Evolutionary conservation across 2,797 vertebrate species (phyloP).

Genomic region (Cyprinodon diabolis): DNA sequence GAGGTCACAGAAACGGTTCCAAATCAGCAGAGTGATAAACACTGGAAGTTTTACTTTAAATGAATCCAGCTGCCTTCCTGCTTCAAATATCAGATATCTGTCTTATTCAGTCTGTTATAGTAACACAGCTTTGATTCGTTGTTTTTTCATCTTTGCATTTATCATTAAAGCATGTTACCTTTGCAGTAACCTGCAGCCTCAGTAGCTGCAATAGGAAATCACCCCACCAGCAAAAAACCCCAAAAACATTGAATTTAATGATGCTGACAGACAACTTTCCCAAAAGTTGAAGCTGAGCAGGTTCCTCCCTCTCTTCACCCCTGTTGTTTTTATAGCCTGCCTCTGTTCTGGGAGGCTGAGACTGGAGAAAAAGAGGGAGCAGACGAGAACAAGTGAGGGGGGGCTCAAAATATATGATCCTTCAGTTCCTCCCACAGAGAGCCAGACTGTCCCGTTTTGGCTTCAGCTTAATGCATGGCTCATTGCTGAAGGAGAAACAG

Average conservation of each 20-base stretch:
- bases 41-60: background rate
- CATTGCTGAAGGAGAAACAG: slow-evolving; percentile 30
- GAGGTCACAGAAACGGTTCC: no score
- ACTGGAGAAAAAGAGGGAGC: slow-evolving; percentile 9
- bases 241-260: slow-evolving; percentile 31
- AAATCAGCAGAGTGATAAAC: background rate
- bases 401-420: slow-evolving; percentile 40
- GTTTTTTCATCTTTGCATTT: background rate
- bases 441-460: slow-evolving; percentile 27
- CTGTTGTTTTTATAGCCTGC: slow-evolving; percentile 63
- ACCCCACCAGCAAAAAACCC: no score
- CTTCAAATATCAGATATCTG: background rate
- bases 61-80: background rate
- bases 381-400: background rate
- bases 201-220: slow-evolving; percentile 28
- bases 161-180: background rate
- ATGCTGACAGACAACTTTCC: slow-evolving; percentile 57
- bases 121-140: background rate
- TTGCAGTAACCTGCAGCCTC: background rate
- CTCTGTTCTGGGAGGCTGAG: slow-evolving; percentile 53
- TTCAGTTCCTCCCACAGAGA: slow-evolving; percentile 41
- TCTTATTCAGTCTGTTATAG: background rate
- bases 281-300: slow-evolving; percentile 55
- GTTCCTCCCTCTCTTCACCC: slow-evolving; percentile 63
- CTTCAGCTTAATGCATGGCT: slow-evolving; percentile 21